Evolutionary conservation across 2,797 vertebrate species (phyloP), one percentile per base, ranked within the genome.

Genomic region (Danio albolineatus): DNA sequence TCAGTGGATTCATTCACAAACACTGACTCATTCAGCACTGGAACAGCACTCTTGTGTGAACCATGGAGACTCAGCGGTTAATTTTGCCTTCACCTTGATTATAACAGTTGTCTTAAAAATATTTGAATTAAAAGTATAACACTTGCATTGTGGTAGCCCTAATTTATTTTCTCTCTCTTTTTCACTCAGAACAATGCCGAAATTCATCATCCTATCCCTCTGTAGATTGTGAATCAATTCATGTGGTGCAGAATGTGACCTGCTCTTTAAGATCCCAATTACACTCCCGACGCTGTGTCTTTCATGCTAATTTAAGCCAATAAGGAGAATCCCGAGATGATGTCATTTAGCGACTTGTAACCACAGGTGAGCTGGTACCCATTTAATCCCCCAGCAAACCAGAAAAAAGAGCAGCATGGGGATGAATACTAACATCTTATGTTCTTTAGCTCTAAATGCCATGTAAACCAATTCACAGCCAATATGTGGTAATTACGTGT

Each of bases 251-350:
- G 60, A 70, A 49, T 78, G 64, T 83, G 65, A 80, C 76, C 76
- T 81, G 77, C 73, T 71, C 73, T 75, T 60, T 60, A 81, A 69
- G 16, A 48, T 76, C 28, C 21, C 62, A 76, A 84, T 84, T 86
- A 78, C 38, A 62, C 16, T 56, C 49, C 65, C 79, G 80, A 82
- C 74, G 75, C 38, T 76, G 78, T 51, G 44, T 66, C 49, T 72
- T 71, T 56, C 19, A 56, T 17, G 60, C 56, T 77, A 46, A 79
- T 82, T 76, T 56, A 7, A 69, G n/a, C 61, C 71, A 81, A 82
- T 74, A 38, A 79, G 19, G 36, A 53, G 54, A 79, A 66, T 53
- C 49, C 59, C 9, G 16, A 60, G 62, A 60, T 83, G 72, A 82
- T 73, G 67, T 81, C 61, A 62, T 70, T 77, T n/a, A 49, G 46